Conservation (phyloP, 2,113 vertebrate species). For the Barnardius zonarius region DNA sequence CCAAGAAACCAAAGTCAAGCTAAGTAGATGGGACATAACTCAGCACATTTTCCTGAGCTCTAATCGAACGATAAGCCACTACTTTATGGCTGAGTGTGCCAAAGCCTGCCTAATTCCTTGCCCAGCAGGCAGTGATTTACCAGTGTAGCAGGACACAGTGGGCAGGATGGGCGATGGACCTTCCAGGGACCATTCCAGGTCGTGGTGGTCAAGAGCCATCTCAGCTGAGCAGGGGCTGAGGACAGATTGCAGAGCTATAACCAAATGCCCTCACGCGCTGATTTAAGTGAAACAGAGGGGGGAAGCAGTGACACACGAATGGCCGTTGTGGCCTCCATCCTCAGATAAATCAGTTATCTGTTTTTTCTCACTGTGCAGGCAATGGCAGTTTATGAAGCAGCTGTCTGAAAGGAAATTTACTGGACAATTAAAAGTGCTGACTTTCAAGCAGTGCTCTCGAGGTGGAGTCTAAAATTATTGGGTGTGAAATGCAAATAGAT, state of each 20-base stretch:
- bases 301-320: not conserved
- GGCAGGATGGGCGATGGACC: not conserved
- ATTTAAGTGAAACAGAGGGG: not conserved
- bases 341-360: constrained; percentile 48
- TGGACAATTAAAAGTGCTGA: constrained; percentile 68
- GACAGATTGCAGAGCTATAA: not conserved
- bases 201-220: not conserved
- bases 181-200: not conserved
- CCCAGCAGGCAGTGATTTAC: not conserved
- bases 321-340: not conserved
- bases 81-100: constrained; percentile 1
- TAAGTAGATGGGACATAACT: constrained; percentile 28
- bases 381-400: constrained; percentile 27
- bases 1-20: constrained; percentile 24
- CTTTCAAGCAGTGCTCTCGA: constrained; percentile 65
- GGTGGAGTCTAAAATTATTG: constrained; percentile 67
- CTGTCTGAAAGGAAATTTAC: constrained; percentile 60
- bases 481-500: constrained; percentile 76
- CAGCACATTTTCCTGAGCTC: constrained; percentile 35
- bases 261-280: not conserved
- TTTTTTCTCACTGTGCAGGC: constrained; percentile 6
- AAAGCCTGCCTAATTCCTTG: not conserved
- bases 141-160: not conserved
- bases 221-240: not conserved
- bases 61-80: constrained; percentile 56